phyloP scores from a whole-genome alignment of 2,797 vertebrate genomes.

The Corythornis leucogaster region DNA sequence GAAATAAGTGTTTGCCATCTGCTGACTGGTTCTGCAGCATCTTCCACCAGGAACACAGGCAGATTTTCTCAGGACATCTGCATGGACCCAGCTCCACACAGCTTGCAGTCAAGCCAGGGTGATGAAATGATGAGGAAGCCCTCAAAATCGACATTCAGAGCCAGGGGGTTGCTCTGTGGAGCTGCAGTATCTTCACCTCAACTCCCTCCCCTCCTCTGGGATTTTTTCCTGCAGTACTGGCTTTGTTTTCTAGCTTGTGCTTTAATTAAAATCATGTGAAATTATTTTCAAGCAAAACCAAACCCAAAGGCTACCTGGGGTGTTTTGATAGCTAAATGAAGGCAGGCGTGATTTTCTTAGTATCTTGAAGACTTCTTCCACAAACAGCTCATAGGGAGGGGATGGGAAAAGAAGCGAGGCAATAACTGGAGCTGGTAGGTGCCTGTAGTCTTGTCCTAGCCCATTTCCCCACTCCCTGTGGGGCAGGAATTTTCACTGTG shows the following conservation, averaged over 20 bases:
- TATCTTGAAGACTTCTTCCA: neutral
- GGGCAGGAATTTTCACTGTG: neutral
- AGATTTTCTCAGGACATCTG: neutral
- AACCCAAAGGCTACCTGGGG: neutral
- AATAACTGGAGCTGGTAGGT: neutral
- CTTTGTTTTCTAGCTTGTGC: neutral
- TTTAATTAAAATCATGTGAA: neutral
- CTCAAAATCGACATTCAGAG: neutral
- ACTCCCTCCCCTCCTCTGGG: neutral
- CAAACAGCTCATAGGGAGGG: neutral
- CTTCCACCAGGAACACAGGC: neutral
- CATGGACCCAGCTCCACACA: neutral
- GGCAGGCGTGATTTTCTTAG: accelerated
- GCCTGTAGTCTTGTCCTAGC: neutral
- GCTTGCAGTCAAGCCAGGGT: neutral
- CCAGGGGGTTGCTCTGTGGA: neutral
- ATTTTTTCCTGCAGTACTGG: neutral
- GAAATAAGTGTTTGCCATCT: neutral
- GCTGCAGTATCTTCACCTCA: neutral
- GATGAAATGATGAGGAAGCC: neutral
- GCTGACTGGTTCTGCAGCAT: neutral
- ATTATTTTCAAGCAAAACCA: neutral
- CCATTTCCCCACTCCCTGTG: neutral
- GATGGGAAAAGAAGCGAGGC: neutral
- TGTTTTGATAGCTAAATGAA: neutral